These are phyloP conservation scores for Apodemus speciosus DNA, from an alignment of 2,113 vertebrate species.

Conservation along the genomic window DNA sequence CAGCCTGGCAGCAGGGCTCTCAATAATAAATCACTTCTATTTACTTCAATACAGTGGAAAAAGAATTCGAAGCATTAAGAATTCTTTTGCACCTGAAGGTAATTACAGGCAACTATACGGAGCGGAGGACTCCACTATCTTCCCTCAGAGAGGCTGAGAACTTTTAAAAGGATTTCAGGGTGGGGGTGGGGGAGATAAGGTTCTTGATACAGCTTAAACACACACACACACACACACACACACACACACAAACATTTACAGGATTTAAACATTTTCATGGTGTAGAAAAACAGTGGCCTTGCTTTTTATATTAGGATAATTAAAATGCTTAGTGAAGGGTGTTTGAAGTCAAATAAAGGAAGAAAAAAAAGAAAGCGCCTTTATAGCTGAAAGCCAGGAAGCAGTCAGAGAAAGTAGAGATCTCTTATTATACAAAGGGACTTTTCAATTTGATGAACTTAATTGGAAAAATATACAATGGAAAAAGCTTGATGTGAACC, in stretches of 20 bases:
- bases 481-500: background rate
- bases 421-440: background rate
- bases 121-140: constrained; percentile 14
- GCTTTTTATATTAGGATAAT: constrained; percentile 40
- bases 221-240: background rate
- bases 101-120: constrained; percentile 62
- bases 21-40: constrained; percentile 79
- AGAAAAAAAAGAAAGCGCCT: background rate
- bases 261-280: background rate
- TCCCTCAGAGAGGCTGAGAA: background rate
- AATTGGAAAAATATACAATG: constrained; percentile 40
- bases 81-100: constrained; percentile 75
- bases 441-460: constrained; percentile 53
- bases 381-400: constrained; percentile 35
- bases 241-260: background rate
- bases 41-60: constrained; percentile 64
- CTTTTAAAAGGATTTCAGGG: background rate
- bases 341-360: constrained; percentile 32
- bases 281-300: background rate
- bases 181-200: background rate
- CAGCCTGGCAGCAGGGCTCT: constrained; percentile 39
- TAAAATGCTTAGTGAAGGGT: constrained; percentile 21
- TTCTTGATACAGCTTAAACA: background rate
- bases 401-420: background rate
- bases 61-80: constrained; percentile 56